These are phyloP conservation scores for Mico argentatus DNA, from an alignment of 2,797 vertebrate species.

Conservation along the genomic window DNA sequence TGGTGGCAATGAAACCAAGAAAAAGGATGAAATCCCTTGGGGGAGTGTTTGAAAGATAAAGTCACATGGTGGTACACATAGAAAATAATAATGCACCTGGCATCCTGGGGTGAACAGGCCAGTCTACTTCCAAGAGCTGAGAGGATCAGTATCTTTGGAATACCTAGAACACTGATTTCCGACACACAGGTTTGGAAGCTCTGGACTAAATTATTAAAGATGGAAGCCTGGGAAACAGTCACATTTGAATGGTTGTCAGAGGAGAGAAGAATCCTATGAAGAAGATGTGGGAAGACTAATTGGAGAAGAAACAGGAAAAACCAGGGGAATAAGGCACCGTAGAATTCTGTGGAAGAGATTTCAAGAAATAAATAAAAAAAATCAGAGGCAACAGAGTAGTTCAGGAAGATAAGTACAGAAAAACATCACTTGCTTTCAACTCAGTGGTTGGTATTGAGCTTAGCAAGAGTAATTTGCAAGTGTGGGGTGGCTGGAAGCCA, in stretches of 20 bases:
- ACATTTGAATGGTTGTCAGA: not conserved
- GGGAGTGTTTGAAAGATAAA: not conserved
- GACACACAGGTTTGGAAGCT: not conserved
- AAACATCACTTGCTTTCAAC: not conserved
- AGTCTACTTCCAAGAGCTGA: not conserved
- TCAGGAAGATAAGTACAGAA: not conserved
- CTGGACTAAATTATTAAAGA: not conserved
- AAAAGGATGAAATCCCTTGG: not conserved
- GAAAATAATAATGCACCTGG: not conserved
- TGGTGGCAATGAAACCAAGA: not conserved
- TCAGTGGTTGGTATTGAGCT: not conserved
- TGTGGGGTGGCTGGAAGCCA: not conserved
- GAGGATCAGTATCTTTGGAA: not conserved
- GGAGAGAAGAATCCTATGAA: not conserved
- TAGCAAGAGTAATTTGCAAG: not conserved
- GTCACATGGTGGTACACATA: not conserved
- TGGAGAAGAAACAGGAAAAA: not conserved
- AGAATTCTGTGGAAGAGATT: not conserved
- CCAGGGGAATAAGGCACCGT: not conserved
- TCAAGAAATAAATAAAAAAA: not conserved
- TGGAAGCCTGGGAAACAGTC: not conserved
- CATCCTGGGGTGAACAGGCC: not conserved
- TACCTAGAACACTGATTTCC: not conserved
- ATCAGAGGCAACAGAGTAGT: not conserved
- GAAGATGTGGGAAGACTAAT: not conserved